Evolutionary conservation across 2,888 invertebrate genomes (phyloP), one percentile per base, ranked within the genome.

Genomic region (Peribatodes rhomboidaria): DNA sequence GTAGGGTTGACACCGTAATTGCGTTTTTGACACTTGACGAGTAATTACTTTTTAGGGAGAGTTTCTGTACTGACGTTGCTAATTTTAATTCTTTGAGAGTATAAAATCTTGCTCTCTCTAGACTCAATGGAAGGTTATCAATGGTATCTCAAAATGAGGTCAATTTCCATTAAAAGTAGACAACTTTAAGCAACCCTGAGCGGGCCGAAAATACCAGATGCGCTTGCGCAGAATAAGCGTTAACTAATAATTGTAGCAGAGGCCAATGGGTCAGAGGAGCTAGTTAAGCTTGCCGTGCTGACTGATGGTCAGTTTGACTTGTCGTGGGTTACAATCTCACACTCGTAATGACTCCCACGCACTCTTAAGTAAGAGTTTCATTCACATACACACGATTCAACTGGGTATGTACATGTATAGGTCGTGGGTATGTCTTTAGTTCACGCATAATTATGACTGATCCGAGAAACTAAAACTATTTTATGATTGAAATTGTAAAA

Each of bases 121-220:
- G 13, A 13, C 22, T 1, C n/a, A 22, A 42, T 10, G 6, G 1
- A 16, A 14, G 10, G 1, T 18, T n/a, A n/a, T n/a, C n/a, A n/a
- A n/a, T n/a, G 14, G 4, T 46, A 22, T 4, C 4, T n/a, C n/a
- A 14, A 46, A 46, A 46, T 46, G 6, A 47, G 9, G 46, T 18
- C 22, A 22, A 47, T 47, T 14, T 10, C 27, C 1, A 31, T 3
- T 8, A 31, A 33, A 16, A 6, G 11, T 27, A 9, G 4, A 16
- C 10, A 16, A 31, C 11, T 31, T 16, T 31, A n/a, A 31, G 9
- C 44, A 56, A n/a, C 49, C 56, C 62, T 61, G n/a, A 16, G 44
- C 59, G 66, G n/a, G 57, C 71, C 66, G 41, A 69, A 70, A 69
- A 69, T 70, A 60, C 63, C 73, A 74, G 69, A 73, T 75, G 74